These are phyloP conservation scores for Acanthosoma haemorrhoidale DNA, from an alignment of 2,888 invertebrate species.

Conservation along the genomic window DNA sequence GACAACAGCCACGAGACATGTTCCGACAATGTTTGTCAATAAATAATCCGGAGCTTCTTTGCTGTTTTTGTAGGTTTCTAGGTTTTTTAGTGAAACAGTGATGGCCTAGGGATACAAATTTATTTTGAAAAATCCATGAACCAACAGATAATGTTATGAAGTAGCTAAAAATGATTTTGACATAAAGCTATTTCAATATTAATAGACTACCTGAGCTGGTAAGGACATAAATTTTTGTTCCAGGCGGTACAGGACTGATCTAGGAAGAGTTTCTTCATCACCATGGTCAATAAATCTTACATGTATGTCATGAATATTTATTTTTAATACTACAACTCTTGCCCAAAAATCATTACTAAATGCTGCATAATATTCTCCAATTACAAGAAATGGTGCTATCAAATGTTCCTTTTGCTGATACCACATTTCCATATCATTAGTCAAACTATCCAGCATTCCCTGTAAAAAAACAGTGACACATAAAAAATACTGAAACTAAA, in stretches of 20 bases:
- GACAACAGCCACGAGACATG: constrained; percentile 56
- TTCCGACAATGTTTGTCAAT: constrained; percentile 50
- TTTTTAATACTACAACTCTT: constrained; percentile 52
- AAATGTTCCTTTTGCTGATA: constrained; percentile 50
- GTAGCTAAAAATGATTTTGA: neutral
- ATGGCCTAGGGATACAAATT: constrained; percentile 13
- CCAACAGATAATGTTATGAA: neutral
- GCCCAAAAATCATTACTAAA: constrained; percentile 53
- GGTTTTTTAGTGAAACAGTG: neutral
- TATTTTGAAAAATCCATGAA: neutral
- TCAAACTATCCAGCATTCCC: constrained; percentile 52
- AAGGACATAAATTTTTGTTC: constrained; percentile 59
- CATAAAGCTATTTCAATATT: constrained; percentile 25
- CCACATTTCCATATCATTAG: constrained; percentile 52
- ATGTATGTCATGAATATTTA: constrained; percentile 50
- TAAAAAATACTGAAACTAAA: neutral
- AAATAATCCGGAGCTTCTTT: constrained; percentile 40
- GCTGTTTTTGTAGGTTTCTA: neutral
- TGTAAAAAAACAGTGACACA: constrained; percentile 41
- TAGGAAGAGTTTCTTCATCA: constrained; percentile 57
- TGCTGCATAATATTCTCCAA: constrained; percentile 46
- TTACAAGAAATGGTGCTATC: constrained; percentile 44
- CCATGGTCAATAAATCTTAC: constrained; percentile 73
- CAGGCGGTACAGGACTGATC: constrained; percentile 55
- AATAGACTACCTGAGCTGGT: constrained; percentile 63